Conservation (phyloP, 2,797 vertebrate genomes). For the Trachops cirrhosus region DNA sequence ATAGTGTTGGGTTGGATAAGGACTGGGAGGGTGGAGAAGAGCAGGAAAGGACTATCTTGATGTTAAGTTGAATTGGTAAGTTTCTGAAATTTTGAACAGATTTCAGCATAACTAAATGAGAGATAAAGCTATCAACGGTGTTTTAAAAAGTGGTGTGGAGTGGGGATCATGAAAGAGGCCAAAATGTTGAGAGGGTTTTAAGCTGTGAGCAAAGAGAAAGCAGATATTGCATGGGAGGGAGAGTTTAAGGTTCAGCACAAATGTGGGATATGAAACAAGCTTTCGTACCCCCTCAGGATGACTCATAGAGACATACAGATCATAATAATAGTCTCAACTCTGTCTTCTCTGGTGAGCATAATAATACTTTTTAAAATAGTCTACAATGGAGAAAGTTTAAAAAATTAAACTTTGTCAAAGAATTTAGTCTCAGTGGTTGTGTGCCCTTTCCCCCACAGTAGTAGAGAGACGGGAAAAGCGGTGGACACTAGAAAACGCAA, state of each 20-base stretch:
- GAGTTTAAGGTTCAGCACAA: neutral
- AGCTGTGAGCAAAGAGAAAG: neutral
- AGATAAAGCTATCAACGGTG: neutral
- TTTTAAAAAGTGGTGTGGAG: neutral
- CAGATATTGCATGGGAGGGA: neutral
- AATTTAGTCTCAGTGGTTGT: neutral
- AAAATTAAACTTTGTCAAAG: conserved; percentile 10
- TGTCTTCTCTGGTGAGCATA: neutral
- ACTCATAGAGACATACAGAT: neutral
- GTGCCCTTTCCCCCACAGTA: too few relatives aligned
- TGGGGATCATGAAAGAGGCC: neutral
- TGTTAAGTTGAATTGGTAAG: neutral
- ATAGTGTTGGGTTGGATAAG: neutral
- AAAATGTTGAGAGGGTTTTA: neutral
- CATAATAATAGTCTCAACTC: neutral
- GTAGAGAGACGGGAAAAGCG: neutral
- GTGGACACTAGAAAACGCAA: neutral
- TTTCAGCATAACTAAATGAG: neutral
- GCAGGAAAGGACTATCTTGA: neutral
- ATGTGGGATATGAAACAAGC: neutral
- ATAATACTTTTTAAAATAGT: neutral
- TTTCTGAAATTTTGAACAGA: neutral
- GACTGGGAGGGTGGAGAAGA: neutral
- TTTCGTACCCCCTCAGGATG: neutral
- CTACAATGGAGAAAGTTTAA: neutral